Base-by-base conservation (phyloP, 1,140 invertebrate genomes). In the Zaprionus tsacasi region DNA sequence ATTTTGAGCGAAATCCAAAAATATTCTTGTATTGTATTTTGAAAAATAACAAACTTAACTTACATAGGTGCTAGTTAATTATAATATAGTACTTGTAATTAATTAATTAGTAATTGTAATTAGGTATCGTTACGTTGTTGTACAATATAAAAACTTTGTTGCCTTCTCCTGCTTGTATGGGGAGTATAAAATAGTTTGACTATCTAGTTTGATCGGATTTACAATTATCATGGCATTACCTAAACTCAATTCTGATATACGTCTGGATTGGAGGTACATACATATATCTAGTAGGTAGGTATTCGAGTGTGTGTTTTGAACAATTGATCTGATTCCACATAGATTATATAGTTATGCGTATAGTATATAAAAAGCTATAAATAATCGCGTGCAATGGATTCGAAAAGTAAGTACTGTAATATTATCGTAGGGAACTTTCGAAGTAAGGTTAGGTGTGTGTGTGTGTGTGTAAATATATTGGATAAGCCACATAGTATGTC, bases 11-110 rank as follows among this genome's bases (percentile, higher is more conserved):
- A 87, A 88, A 88, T 87, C 70, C 83, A 88, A 88, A 88, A 88
- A 88, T 88, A 88, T 81, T 54, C 72, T 70, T 88, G 68, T 87
- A 57, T 74, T 69, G 17, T 81, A 82, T 65, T 88, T 86, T 78
- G 73, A 89, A 88, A 88, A 87, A 87, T 88, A 87, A 89, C 85
- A 88, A 88, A 89, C 70, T 89, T 83, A 89, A 78, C 80, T 87
- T 87, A 21, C 21, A 21, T 21, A 88, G 73, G 80, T 88, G 83
- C 81, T 89, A 83, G 70, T 72, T 66, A 66, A 70, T 45, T 66
- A 54, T n/a, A n/a, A 54, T 21, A 21, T 70, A 64, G 15, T 55
- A 43, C 58, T 13, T 61, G 40, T 50, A 50, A 40, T 40, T 40
- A 11, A 48, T 48, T 3, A 17, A 50, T 50, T 17, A n/a, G 40